Percentiles rank a stretch among this genome's conserved stretches.
Conservation (phyloP, 1,140 invertebrate species). For the Euwallacea similis region DNA sequence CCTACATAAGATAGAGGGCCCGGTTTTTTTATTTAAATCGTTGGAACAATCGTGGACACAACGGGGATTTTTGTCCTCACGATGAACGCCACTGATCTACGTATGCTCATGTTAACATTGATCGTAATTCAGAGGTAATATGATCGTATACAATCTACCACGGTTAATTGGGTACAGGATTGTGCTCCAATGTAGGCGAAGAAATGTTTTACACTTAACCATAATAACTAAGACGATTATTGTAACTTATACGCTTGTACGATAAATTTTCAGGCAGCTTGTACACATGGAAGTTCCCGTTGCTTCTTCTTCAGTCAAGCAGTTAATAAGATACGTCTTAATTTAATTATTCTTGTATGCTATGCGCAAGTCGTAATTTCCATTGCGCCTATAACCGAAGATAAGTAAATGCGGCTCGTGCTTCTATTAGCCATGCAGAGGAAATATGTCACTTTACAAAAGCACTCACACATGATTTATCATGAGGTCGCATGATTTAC, state of each 20-base stretch:
- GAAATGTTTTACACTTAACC: constrained; percentile 36
- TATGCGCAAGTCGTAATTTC: neutral
- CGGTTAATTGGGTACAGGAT: constrained; percentile 44
- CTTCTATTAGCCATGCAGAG: too few relatives aligned
- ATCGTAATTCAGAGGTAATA: constrained; percentile 47
- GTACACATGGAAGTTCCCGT: too few relatives aligned
- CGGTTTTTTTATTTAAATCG: neutral
- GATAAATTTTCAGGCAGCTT: neutral
- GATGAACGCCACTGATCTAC: constrained; percentile 19
- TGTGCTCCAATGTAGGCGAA: constrained; percentile 41
- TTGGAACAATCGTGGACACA: neutral
- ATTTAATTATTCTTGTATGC: neutral
- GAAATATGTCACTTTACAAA: too few relatives aligned
- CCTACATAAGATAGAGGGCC: constrained; percentile 19
- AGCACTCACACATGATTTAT: too few relatives aligned
- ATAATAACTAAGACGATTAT: constrained; percentile 40
- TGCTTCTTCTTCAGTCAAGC: too few relatives aligned
- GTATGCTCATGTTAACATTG: constrained; percentile 8
- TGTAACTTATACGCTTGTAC: constrained; percentile 26
- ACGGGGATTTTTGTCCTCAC: neutral
- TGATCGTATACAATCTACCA: constrained; percentile 45
- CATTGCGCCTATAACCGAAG: too few relatives aligned
- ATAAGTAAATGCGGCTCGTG: too few relatives aligned
- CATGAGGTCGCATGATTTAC: constrained; percentile 7
- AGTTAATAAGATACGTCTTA: too few relatives aligned